Evolutionary conservation across 2,888 invertebrate genomes (phyloP), one percentile per base, ranked within the genome.

Genomic region (Octonoba sinensis): DNA sequence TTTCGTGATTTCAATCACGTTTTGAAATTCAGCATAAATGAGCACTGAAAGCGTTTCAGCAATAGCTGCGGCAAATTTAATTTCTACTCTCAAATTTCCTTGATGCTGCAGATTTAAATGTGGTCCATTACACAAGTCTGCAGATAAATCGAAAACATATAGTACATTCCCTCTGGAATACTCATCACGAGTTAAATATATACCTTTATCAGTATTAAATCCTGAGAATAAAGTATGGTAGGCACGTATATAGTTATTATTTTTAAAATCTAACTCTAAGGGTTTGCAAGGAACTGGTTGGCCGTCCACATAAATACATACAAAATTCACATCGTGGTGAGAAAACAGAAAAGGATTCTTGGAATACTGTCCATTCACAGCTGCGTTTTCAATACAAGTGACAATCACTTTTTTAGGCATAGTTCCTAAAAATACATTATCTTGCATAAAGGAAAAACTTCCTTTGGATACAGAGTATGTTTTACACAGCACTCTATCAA

Each of bases 181-280:
- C 4, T 73, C 66, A 13, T 74, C 74, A 24, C 75, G 20, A 0
- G 54, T 12, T 15, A 54, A n/a, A n/a, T 67, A 67, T 59, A 85
- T 86, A 11, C 85, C 86, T 11, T 84, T 75, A 46, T 86, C 86
- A 36, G 85, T 83, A 44, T 84, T 84, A 12, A 84, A 85, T 2
- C 85, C 85, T 0, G 79, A 81, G 47, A 85, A 86, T n/a, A 87
- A 65, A 0, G 86, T 86, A 60, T 86, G 85, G 67, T 87, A 87
- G 2, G 85, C 85, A 24, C 85, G 74, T 15, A 87, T 69, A n/a
- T 64, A 70, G 16, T 49, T 18, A 36, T 70, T n/a, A 4, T 15
- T 1, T 18, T 57, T 13, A 75, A 65, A 82, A 54, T 60, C 16
- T 1, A 51, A 18, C 36, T 81, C 47, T 8, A 81, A 49, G 22